A percentile compares a stretch with the other conserved stretches of the same genome.
Conservation (phyloP, 2,888 invertebrate genomes). For the Drosophila leonis region DNA sequence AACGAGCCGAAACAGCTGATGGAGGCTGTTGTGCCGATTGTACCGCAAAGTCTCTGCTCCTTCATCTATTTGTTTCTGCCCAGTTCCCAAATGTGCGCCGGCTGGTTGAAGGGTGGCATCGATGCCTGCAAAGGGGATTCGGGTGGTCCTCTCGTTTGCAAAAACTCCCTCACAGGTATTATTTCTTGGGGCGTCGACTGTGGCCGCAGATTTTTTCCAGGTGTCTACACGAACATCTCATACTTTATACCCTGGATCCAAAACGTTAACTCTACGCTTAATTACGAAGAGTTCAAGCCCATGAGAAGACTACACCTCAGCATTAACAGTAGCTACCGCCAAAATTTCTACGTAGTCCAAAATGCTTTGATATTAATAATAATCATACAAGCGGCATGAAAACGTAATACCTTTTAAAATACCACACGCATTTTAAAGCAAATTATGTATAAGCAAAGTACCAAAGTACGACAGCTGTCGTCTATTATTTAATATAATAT, state of each 20-base stretch:
- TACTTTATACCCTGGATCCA: conserved; percentile 36
- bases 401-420: background rate
- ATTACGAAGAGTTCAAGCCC: conserved; percentile 17
- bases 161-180: conserved; percentile 27
- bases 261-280: conserved; percentile 18
- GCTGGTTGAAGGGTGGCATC: conserved; percentile 60
- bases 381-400: background rate
- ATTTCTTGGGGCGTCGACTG: conserved; percentile 54
- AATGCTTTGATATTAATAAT: background rate
- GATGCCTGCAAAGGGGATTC: conserved; percentile 56
- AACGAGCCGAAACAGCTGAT: conserved; percentile 25
- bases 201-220: conserved; percentile 37
- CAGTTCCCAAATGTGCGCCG: conserved; percentile 56
- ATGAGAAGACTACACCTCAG: background rate
- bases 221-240: conserved; percentile 52
- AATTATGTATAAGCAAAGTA: background rate
- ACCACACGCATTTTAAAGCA: too few relatives aligned
- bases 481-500: too few relatives aligned
- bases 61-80: conserved; percentile 51
- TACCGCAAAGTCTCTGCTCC: conserved; percentile 36
- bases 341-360: background rate
- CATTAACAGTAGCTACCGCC: background rate
- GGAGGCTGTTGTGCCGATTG: conserved; percentile 46
- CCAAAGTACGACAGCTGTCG: too few relatives aligned
- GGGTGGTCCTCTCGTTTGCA: conserved; percentile 46